Evolutionary conservation across 35 echinoderm and acorn worm genomes (phyloP).

Genomic region (Ophioderma brevispina): DNA sequence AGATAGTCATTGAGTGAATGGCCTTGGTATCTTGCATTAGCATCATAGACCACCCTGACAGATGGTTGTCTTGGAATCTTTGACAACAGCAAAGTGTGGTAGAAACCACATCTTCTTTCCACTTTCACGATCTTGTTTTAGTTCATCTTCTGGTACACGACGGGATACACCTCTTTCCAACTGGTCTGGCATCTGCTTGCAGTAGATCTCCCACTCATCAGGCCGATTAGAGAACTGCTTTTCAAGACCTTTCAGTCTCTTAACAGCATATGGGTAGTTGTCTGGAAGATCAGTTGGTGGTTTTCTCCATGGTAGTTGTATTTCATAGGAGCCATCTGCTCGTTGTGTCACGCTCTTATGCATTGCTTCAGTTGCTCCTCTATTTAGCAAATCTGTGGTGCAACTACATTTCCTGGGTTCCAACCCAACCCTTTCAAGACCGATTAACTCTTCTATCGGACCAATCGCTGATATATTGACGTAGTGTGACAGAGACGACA

Average conservation of each 20-base stretch:
- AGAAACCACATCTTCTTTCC: slow-evolving; percentile 83
- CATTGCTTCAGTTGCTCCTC: slow-evolving; percentile 41
- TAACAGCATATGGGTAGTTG: no score
- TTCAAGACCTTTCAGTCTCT: no score
- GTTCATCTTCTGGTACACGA: slow-evolving; percentile 47
- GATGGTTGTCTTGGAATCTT: slow-evolving; percentile 71
- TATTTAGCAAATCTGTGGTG: slow-evolving; percentile 34
- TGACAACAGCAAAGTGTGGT: slow-evolving; percentile 74
- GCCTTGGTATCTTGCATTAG: slow-evolving; percentile 72
- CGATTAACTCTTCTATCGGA: slow-evolving; percentile 68
- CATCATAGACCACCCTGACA: slow-evolving; percentile 78
- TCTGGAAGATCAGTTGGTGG: no score
- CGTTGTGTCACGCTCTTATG: slow-evolving; percentile 59
- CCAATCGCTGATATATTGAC: slow-evolving; percentile 70
- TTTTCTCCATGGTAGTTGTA: slow-evolving; percentile 57
- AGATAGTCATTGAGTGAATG: slow-evolving; percentile 73
- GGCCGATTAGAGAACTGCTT: no score
- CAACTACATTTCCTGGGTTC: slow-evolving; percentile 69
- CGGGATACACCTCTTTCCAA: slow-evolving; percentile 62
- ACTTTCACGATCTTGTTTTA: slow-evolving; percentile 44
- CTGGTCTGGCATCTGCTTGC: slow-evolving; percentile 72
- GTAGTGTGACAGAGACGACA: slow-evolving; percentile 65
- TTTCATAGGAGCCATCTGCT: slow-evolving; percentile 66
- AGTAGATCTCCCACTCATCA: no score
- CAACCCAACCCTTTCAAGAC: slow-evolving; percentile 41